Base-by-base conservation (phyloP, 2,888 invertebrate species). In the Chesias legatella region DNA sequence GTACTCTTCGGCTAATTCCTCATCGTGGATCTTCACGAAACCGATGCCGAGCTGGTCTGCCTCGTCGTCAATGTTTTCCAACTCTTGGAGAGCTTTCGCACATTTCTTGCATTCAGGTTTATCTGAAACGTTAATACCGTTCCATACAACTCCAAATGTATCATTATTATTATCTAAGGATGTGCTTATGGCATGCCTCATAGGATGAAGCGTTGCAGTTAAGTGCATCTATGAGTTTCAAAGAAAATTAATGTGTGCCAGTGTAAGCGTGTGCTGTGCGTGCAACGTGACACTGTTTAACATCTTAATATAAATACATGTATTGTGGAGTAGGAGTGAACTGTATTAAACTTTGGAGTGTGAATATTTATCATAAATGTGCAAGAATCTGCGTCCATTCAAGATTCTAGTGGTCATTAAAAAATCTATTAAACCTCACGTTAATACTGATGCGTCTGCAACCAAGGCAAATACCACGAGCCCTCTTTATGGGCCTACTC, bases 41-140 rank as follows among this genome's bases (percentile, higher is more conserved):
- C 96, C 97, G 68, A 97, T 97, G 51, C 96, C 97, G 53, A 97
- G 90, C 77, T 97, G 96, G 82, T 97, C 97, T 22, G 97, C 97
- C 79, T 97, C 97, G 67, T 97, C 96, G 72, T 97, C 97, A 72
- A 97, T 97, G 85, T 97, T 97, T 82, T 97, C 97, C 79, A 97
- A 79, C 82, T 97, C 96, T 82, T 94, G 94, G 51, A 97, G 90
- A 39, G 95, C 97, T 83, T 95, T 96, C 45, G 95, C 92, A 77
- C 96, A 97, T 85, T 94, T 96, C 76, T 95, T 95, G 89, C 97
- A 97, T 79, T 96, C 95, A 39, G 95, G 95, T 78, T 96, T 96
- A 88, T 97, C 97, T 97, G 90, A 31, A 81, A 81, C 60, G 65
- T 60, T 41, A 34, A 29, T 27, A 20, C 21, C 7, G 10, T n/a